Base-by-base conservation (phyloP, 2,113 vertebrate species). In the Ceyx cyanopectus region DNA sequence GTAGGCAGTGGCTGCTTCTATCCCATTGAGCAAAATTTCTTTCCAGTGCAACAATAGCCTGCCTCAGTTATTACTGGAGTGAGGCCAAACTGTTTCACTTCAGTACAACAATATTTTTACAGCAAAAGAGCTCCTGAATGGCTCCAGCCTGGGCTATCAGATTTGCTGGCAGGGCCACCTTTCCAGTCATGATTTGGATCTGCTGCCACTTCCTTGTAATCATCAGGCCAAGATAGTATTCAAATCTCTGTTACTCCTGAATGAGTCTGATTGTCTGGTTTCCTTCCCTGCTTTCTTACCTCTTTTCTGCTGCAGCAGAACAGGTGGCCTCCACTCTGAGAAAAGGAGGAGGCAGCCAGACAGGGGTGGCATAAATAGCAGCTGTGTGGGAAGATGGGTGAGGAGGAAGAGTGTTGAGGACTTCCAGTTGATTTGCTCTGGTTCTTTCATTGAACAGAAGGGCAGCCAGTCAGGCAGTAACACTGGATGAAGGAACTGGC, bases 11-110 rank as follows among this genome's bases (percentile, higher is more conserved):
- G 30, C 58, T 93, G 19, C 37, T 93, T 89, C 83, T 9, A 63
- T 87, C 54, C 17, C 66, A 37, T 4, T n/a, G 41, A 80, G 65
- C 37, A 90, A 68, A 81, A 76, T 76, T 90, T 86, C 32, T 19
- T 90, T 94, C 41, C 48, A 67, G 37, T 79, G 41, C 51, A 85
- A 63, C 90, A 91, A 34, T 92, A 82, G 46, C 19, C 34, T 62
- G 26, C 69, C 50, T 84, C 0, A 0, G 30, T 90, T 94, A 50
- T 90, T 91, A 70, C 60, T 93, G 94, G 89, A 94, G 22, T 10
- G 12, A 70, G 62, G 50, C 86, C 81, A 95, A 56, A 83, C 72
- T 86, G 73, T 89, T 96, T 94, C 58, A 53, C 24, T 88, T 78
- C n/a, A 26, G 9, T 81, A 69, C 53, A 88, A 81, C 65, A 93